Conservation (phyloP, 1,140 invertebrate genomes). For the Drosophila busckii region DNA sequence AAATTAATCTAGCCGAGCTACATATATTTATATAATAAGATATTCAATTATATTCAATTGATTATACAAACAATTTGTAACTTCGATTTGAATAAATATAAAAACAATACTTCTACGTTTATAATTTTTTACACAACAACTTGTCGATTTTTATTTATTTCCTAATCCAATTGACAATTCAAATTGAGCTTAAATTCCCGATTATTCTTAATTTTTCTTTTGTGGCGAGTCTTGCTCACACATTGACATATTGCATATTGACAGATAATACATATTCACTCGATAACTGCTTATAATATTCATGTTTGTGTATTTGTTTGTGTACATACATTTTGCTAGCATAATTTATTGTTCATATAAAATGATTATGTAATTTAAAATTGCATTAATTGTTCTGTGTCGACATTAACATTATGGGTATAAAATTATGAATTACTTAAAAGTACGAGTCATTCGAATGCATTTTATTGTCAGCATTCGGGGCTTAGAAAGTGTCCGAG, state of each 20-base stretch:
- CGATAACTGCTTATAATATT: constrained; percentile 7
- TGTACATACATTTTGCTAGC: constrained; percentile 8
- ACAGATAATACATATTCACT: constrained; percentile 8
- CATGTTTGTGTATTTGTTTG: not conserved
- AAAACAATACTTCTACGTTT: not conserved
- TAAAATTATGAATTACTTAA: too few relatives aligned
- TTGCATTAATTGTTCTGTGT: constrained; percentile 10
- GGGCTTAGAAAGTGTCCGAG: too few relatives aligned
- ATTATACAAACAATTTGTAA: not conserved
- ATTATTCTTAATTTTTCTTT: constrained; percentile 23
- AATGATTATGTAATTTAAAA: constrained; percentile 20
- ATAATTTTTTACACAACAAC: constrained; percentile 28
- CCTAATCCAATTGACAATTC: constrained; percentile 33
- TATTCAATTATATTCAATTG: too few relatives aligned
- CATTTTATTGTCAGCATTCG: too few relatives aligned
- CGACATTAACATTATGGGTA: too few relatives aligned
- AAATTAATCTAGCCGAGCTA: too few relatives aligned
- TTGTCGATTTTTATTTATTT: constrained; percentile 28
- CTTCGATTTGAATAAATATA: not conserved
- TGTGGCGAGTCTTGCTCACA: constrained; percentile 3
- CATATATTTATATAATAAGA: not conserved
- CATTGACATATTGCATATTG: not conserved
- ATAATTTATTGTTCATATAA: constrained; percentile 6
- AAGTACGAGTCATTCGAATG: too few relatives aligned
- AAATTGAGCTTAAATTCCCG: constrained; percentile 32